Conservation (phyloP, 1,140 invertebrate genomes). For the Lamellibrachia luymesi region DNA sequence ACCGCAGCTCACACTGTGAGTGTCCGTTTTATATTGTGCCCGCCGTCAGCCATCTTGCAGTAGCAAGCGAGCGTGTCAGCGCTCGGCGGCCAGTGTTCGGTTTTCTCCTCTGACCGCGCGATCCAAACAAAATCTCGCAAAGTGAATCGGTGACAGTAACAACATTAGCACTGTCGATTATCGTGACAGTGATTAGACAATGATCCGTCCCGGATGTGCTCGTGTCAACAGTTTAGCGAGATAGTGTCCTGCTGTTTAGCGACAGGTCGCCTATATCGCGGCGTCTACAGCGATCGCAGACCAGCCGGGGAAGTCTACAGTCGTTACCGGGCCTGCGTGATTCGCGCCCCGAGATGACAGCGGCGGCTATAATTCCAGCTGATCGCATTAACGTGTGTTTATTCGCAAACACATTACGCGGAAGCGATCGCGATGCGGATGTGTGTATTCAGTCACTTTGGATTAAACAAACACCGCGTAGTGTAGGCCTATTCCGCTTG, state of each 20-base stretch:
- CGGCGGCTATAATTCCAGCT: not conserved
- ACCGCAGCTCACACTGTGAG: not conserved
- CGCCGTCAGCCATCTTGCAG: not conserved
- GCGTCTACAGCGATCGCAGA: not conserved
- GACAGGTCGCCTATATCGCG: too few relatives aligned
- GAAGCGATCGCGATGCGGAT: not conserved
- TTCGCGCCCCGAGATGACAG: not conserved
- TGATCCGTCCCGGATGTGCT: not conserved
- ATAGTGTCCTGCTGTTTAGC: not conserved
- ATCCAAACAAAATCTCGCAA: not conserved
- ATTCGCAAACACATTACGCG: not conserved
- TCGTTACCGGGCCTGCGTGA: not conserved
- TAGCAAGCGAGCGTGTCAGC: not conserved
- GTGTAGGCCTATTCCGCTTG: too few relatives aligned
- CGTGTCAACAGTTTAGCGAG: not conserved
- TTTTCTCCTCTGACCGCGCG: too few relatives aligned
- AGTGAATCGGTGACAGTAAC: not conserved
- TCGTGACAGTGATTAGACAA: not conserved
- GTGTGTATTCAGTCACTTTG: not conserved
- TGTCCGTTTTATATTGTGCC: not conserved
- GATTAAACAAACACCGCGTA: not conserved
- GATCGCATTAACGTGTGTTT: not conserved
- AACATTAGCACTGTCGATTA: not conserved
- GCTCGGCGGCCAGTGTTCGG: too few relatives aligned
- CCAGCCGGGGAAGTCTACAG: not conserved